Percentiles rank a stretch among this genome's conserved stretches.
Evolutionary conservation across 2,797 vertebrate genomes (phyloP).

Genomic region (Loriculus beryllinus): DNA sequence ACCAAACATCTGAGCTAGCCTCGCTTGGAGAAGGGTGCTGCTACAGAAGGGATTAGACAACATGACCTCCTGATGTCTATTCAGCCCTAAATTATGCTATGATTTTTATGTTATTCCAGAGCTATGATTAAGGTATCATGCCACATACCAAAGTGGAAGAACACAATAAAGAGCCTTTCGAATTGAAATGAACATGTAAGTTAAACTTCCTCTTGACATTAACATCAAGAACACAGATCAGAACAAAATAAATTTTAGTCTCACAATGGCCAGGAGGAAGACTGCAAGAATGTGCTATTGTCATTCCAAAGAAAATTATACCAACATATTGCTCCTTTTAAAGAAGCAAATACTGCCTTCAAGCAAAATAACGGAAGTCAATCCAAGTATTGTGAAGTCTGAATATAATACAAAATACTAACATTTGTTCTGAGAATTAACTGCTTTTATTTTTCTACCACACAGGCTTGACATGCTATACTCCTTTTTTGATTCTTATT

Average conservation of each 20-base stretch:
- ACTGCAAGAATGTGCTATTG: background rate
- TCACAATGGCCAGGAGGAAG: background rate
- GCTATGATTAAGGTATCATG: background rate
- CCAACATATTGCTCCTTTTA: background rate
- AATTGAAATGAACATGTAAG: background rate
- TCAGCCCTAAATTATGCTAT: background rate
- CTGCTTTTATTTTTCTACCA: background rate
- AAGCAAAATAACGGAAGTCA: conserved; percentile 1
- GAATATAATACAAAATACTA: conserved; percentile 37
- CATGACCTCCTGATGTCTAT: background rate
- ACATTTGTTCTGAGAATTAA: conserved; percentile 41
- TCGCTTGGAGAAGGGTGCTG: background rate
- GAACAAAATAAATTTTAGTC: background rate
- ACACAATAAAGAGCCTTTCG: background rate
- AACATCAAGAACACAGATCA: background rate
- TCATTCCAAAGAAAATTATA: conserved; percentile 10
- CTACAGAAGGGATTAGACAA: background rate
- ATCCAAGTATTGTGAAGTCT: conserved; percentile 28
- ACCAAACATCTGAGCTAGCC: background rate
- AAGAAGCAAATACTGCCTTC: conserved; percentile 4
- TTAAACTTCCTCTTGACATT: background rate
- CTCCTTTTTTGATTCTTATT: background rate
- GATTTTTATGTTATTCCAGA: background rate
- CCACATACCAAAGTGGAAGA: background rate
- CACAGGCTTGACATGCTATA: background rate